phyloP scores from a whole-genome alignment of 2,113 vertebrate genomes.

The Bettongia penicillata region DNA sequence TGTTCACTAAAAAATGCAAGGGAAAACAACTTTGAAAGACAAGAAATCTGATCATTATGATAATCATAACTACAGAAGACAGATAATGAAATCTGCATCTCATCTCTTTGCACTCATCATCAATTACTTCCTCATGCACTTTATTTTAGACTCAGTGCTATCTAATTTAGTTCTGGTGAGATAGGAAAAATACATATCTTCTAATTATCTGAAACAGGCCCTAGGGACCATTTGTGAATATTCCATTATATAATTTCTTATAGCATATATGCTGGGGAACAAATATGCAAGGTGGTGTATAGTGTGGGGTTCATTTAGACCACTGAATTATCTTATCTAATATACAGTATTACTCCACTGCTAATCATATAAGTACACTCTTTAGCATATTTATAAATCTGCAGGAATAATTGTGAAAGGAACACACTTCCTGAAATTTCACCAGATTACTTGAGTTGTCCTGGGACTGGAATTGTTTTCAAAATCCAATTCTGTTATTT shows the following conservation, averaged over 20 bases:
- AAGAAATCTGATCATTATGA: not conserved
- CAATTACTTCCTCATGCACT: not conserved
- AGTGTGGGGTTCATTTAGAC: not conserved
- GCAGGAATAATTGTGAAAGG: not conserved
- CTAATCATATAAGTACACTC: not conserved
- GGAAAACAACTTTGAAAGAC: not conserved
- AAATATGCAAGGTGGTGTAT: not conserved
- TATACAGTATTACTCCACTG: not conserved
- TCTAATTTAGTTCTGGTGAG: not conserved
- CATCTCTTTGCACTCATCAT: not conserved
- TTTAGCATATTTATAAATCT: not conserved
- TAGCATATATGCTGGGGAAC: not conserved
- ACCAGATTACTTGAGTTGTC: not conserved
- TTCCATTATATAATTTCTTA: not conserved
- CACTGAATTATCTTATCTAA: not conserved
- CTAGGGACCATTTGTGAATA: not conserved
- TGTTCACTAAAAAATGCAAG: not conserved
- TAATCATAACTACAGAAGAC: not conserved
- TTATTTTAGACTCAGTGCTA: not conserved
- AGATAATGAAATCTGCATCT: not conserved
- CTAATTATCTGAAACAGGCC: not conserved
- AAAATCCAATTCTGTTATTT: not conserved
- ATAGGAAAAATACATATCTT: not conserved
- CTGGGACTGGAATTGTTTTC: not conserved
- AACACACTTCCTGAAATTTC: not conserved